Percentiles rank a stretch among this genome's conserved stretches.
Conservation (phyloP, 2,113 vertebrate genomes). For the Hymenochirus boettgeri region DNA sequence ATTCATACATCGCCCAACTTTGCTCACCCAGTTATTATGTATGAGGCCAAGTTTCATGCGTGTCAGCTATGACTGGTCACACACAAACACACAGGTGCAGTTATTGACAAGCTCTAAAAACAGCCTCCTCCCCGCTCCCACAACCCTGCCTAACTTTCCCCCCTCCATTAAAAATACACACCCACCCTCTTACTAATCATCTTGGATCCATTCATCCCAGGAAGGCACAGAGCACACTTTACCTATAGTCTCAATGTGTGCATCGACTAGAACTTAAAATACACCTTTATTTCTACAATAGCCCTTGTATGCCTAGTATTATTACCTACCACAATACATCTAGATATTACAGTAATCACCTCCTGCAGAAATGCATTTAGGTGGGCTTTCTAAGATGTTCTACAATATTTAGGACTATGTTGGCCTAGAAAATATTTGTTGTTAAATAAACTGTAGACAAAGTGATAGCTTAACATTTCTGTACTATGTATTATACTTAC, state of each 20-base stretch:
- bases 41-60: conserved; percentile 41
- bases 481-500: neutral
- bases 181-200: conserved; percentile 3
- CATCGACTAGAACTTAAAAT: neutral
- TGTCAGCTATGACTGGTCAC: conserved; percentile 44
- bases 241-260: neutral
- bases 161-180: neutral
- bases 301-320: neutral
- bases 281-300: too few relatives aligned
- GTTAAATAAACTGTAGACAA: too few relatives aligned
- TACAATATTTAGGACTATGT: too few relatives aligned
- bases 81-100: conserved; percentile 40
- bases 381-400: too few relatives aligned
- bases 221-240: conserved; percentile 12
- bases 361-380: too few relatives aligned
- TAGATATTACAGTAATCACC: too few relatives aligned
- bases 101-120: conserved; percentile 36
- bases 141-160: conserved; percentile 12
- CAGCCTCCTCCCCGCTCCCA: conserved; percentile 40
- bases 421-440: too few relatives aligned
- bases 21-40: conserved; percentile 42
- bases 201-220: conserved; percentile 13
- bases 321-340: too few relatives aligned
- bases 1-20: conserved; percentile 38
- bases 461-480: too few relatives aligned